phyloP scores from a whole-genome alignment of 2,888 invertebrate species.

The Campoplex capitator region DNA sequence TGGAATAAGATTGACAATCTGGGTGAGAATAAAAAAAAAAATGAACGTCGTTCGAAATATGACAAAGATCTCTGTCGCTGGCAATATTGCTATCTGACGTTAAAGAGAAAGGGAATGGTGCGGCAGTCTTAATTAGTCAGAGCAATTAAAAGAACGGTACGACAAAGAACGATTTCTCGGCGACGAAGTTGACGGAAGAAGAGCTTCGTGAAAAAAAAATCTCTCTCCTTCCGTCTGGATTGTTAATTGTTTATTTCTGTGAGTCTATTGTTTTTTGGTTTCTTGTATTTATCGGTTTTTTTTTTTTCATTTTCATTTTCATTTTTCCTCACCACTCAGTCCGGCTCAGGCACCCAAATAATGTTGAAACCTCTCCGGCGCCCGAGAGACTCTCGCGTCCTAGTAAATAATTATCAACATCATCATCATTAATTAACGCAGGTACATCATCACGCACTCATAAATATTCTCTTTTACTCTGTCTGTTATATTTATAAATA shows the following conservation, averaged over 20 bases:
- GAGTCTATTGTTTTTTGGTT: neutral
- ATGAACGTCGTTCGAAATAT: conserved; percentile 63
- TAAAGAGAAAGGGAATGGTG: neutral
- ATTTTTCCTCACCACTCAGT: neutral
- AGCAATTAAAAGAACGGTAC: conserved; percentile 73
- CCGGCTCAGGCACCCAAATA: neutral
- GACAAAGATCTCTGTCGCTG: conserved; percentile 66
- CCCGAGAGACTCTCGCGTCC: conserved; percentile 12
- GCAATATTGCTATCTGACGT: conserved; percentile 50
- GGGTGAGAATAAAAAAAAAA: conserved; percentile 41
- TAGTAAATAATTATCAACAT: conserved; percentile 58
- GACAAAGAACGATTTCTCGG: conserved; percentile 63
- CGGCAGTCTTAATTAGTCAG: conserved; percentile 70
- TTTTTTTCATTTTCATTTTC: conserved; percentile 5
- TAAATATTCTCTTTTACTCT: conserved; percentile 63
- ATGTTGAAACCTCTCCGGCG: conserved; percentile 11
- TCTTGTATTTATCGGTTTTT: neutral
- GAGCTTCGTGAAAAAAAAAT: conserved; percentile 3
- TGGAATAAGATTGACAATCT: conserved; percentile 36
- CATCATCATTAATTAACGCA: conserved; percentile 65
- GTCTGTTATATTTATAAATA: conserved; percentile 58
- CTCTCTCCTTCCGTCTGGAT: conserved; percentile 20
- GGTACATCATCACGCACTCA: conserved; percentile 67
- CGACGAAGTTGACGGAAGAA: conserved; percentile 37
- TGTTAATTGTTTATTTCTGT: conserved; percentile 32